Base-by-base conservation (phyloP, 2,797 vertebrate genomes). In the Balearica regulorum region DNA sequence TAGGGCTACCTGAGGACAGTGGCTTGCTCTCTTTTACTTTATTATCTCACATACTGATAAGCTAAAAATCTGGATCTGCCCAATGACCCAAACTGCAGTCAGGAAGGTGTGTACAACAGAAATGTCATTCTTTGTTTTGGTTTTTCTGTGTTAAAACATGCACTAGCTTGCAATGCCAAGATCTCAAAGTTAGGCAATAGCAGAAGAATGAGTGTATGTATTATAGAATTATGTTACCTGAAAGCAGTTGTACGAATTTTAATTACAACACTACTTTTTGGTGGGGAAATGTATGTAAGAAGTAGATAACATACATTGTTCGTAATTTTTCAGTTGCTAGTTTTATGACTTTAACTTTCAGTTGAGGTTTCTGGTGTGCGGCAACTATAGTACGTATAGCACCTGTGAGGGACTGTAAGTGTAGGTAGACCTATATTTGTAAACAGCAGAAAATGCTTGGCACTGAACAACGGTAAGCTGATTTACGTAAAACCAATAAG, bases 401-500 rank as follows among this genome's bases (percentile, higher is more conserved):
- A 62, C 25, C 5, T 11, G 22, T 16, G 22, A 90, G 33, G 22
- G 55, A 26, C 33, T 65, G 11, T 51, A 62, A 58, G 76, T 11
- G 9, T 62, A 51, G 10, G 11, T 62, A 39, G 22, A 90, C 62
- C 51, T 79, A 1, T n/a, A 51, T 57, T 53, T 92, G 48, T 57
- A 89, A 79, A 60, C 29, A 71, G 53, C 62, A 81, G 61, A 93
- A 89, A 94, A 86, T 26, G 41, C n/a, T 80, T 76, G 88, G 19
- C 35, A 65, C 20, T 83, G 37, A 96, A 66, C 72, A 93, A 71
- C 5, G 5, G 87, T 46, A 78, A 92, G 41, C 43, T 58, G 94
- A 91, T 95, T 93, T 49, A 89, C 93, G 48, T 90, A 90, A 96
- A 95, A 76, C 53, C 87, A 94, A 19, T 71, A 94, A 73, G 57